phyloP scores from a whole-genome alignment of 1,140 invertebrate species.

The Sminthurinus signatus region DNA sequence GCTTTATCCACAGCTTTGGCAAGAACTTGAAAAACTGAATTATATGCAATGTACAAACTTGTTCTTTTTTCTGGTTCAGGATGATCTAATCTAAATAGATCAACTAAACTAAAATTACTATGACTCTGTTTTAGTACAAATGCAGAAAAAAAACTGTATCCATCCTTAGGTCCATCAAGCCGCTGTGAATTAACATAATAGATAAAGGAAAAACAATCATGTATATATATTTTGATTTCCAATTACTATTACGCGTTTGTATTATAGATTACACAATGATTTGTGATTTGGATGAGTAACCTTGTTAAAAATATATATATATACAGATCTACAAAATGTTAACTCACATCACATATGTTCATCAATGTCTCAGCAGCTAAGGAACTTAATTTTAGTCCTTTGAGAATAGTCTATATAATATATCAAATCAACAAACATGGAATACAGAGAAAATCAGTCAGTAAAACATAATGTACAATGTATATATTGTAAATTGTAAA shows the following conservation, averaged over 20 bases:
- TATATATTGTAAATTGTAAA: background rate
- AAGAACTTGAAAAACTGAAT: conserved; percentile 1
- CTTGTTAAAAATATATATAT: background rate
- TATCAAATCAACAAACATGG: background rate
- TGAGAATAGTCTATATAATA: background rate
- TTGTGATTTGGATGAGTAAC: background rate
- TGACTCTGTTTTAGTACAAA: background rate
- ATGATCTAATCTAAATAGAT: background rate
- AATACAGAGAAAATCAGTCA: background rate
- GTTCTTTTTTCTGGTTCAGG: background rate
- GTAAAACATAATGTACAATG: background rate
- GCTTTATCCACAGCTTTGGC: conserved; percentile 3
- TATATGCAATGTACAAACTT: background rate
- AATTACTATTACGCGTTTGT: too few relatives aligned
- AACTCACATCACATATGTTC: background rate
- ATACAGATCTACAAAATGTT: background rate
- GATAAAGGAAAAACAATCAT: background rate
- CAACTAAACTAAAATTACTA: conserved; percentile 9
- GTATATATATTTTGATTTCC: background rate
- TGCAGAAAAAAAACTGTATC: conserved; percentile 4
- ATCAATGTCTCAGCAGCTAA: background rate
- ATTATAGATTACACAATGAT: too few relatives aligned
- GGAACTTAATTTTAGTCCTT: background rate
- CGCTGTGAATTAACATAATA: background rate
- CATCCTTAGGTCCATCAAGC: background rate